Evolutionary conservation across 2,888 invertebrate genomes (phyloP), one percentile per base, ranked within the genome.

Genomic region (Callyntrura sp.): DNA sequence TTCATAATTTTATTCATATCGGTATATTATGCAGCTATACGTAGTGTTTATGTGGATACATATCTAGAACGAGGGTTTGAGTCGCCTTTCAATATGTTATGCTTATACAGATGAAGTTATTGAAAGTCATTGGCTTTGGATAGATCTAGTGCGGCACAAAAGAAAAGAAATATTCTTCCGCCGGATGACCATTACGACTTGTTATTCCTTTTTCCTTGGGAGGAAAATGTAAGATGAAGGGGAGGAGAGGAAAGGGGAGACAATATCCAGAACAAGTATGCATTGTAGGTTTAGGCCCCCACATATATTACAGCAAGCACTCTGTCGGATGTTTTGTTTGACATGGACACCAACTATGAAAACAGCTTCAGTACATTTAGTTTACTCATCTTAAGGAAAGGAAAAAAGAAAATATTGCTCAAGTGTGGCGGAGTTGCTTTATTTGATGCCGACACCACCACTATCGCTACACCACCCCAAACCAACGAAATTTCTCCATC

Each of bases 141-240:
- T 48, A 73, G 23, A 48, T 12, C 35, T 68, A 8, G 14, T 62
- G 28, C 35, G 60, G 12, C 8, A 28, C 14, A 62, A 1, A 11
- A 20, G n/a, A 20, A 48, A 73, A 73, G 48, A 73, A 73, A 23
- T 62, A 12, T 73, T 48, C 35, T 73, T 45, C 23, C 73, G 48
- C 73, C 73, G 73, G 73, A 73, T 73, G 73, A 73, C 73, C 48
- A 73, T 73, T 48, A 73, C 73, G 73, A 73, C 51, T 73, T 45
- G 48, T 73, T 73, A 73, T 73, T 73, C 12, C 48, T 12, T 23
- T 62, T 51, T 73, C 0, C 17, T 43, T 6, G 23, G 17, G 9
- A 20, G 9, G 4, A 68, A 68, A 68, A 68, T 14, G 12, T 48
- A 73, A 48, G 73, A 73, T 48, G 20, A 51, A 51, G 23, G 20